Evolutionary conservation across 2,888 invertebrate species (phyloP), one percentile per base, ranked within the genome.

Genomic region (Archips xylosteana): DNA sequence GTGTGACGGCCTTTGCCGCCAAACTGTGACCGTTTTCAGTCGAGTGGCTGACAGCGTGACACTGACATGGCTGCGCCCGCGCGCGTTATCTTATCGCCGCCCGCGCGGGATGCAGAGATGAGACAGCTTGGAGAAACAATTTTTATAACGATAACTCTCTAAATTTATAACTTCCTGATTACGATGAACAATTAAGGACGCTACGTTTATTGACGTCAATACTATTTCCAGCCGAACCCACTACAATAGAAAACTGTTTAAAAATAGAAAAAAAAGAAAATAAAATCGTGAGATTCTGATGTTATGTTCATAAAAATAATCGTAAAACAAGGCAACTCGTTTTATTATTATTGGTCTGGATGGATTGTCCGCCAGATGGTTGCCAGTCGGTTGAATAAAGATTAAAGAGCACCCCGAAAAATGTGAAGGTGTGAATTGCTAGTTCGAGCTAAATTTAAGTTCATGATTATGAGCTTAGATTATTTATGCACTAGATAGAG

Each of bases 51-150:
- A 80, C 77, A 78, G 77, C 72, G 71, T 71, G 67, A 70, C 75
- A 67, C 65, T 74, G 70, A 70, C 70, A 71, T 82, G 79, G 79
- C 79, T 77, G 80, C 77, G 75, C 73, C 72, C 63, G 76, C 78
- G 74, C 78, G 80, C 78, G 79, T 83, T 87, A 89, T 88, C 88
- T 86, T 84, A 86, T 85, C 83, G 71, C 63, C 74, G 79, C 74
- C 80, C 76, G 76, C 80, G 76, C 70, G 73, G 77, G 76, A 78
- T 79, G 77, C 75, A 77, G 75, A 76, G 77, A 77, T 76, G 76
- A 71, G 79, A 80, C 77, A 78, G 73, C 75, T 75, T 75, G 77
- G 77, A 76, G 76, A 77, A 79, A 82, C 84, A 78, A 78, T 84
- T 87, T 87, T 83, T 80, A 83, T 81, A 80, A 71, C 80, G 84